Evolutionary conservation across 2,888 invertebrate genomes (phyloP).

Genomic region (Isotomurus palustris): DNA sequence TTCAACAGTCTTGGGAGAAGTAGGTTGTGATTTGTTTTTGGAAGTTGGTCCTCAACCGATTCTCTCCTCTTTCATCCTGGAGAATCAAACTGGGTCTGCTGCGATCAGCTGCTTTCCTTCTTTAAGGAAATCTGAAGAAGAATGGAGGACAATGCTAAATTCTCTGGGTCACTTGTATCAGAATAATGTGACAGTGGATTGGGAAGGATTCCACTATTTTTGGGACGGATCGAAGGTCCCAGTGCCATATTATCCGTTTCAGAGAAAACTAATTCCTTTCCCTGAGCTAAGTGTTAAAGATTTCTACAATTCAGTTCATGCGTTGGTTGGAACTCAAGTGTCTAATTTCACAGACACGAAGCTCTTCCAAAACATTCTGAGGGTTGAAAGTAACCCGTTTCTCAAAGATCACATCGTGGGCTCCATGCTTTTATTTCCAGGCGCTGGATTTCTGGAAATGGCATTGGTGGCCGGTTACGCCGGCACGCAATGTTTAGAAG

Average conservation of each 20-base stretch:
- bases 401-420: constrained; percentile 24
- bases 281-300: too few relatives aligned
- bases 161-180: constrained; percentile 18
- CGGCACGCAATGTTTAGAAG: constrained; percentile 6
- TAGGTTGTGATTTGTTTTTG: constrained; percentile 15
- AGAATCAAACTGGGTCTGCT: constrained; percentile 2
- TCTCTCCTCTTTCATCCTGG: constrained; percentile 11
- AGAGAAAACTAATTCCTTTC: too few relatives aligned
- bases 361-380: constrained; percentile 14
- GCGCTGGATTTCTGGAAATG: constrained; percentile 25
- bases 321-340: constrained; percentile 16
- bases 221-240: not conserved
- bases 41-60: constrained; percentile 39
- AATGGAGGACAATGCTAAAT: constrained; percentile 17
- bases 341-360: not conserved
- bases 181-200: constrained; percentile 15
- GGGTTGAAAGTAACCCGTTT: not conserved
- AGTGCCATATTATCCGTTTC: constrained; percentile 24
- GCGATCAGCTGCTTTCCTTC: constrained; percentile 19
- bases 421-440: constrained; percentile 14
- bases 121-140: constrained; percentile 12
- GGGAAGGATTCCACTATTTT: constrained; percentile 19
- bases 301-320: too few relatives aligned
- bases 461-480: constrained; percentile 13
- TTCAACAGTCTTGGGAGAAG: not conserved